Base-by-base conservation (phyloP, 1,140 invertebrate genomes). In the Mactra quadrangularis region DNA sequence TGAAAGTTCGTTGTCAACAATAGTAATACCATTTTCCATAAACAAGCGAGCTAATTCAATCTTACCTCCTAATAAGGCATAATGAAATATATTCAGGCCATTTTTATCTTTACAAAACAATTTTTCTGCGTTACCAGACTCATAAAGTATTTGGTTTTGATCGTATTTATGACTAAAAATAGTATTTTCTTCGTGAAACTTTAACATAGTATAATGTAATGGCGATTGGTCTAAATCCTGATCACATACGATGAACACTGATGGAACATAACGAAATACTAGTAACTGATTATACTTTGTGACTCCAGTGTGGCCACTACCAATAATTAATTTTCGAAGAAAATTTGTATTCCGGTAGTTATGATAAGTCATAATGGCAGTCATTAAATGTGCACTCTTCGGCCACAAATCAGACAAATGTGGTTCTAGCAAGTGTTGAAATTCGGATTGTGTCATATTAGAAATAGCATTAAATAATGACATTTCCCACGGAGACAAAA, bases 401-500 rank as follows among this genome's bases (percentile, higher is more conserved):
- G 17, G 6, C 45, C 41, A 27, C 0, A 68, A 19, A 31, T 3
- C n/a, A 11, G 25, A 47, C n/a, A 68, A 68, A 50, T 68, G 25
- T 52, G 64, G 64, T 33, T 68, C 64, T 47, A 68, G 4, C 7
- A 47, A 68, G 1, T 52, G 0, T 13, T 33, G 3, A 31, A 47
- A 68, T 19, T 62, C 29, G 31, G 0, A 3, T n/a, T 3, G 17
- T 22, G 64, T 22, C 4, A 29, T 3, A 29, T 22, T 68, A 11
- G 25, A 15, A 27, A 68, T 68, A 3, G 45, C 11, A 31, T 29
- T 31, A 6, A 31, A 29, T 25, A 68, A 3, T 9, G n/a, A 22
- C 9, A 68, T 19, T 31, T 68, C 64, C 64, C 64, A 68, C 17
- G 64, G 29, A 27, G 64, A 68, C 64, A 68, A 27, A 33, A 68